phyloP scores from a whole-genome alignment of 2,113 vertebrate genomes.

The Bubalus kerabau region DNA sequence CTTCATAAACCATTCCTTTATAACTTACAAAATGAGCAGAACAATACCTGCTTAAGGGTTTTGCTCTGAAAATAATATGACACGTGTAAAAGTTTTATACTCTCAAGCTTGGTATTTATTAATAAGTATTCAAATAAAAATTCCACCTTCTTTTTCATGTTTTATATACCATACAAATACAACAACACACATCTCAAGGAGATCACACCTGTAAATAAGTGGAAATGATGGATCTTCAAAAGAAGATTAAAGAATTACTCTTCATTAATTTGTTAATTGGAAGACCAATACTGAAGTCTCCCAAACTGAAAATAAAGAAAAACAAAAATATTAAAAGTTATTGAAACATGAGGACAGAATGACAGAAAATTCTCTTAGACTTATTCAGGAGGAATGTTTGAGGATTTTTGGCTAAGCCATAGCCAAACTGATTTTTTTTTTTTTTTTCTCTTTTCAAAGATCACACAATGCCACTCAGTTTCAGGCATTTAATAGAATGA shows the following conservation, averaged over 20 bases:
- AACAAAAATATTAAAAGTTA: not conserved
- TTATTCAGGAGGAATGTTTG: slow-evolving; percentile 16
- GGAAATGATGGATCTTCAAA: not conserved
- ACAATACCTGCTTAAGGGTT: not conserved
- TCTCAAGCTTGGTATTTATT: not conserved
- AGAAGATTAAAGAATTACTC: not conserved
- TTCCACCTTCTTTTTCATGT: not conserved
- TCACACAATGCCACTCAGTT: slow-evolving; percentile 70
- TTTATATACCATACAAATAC: not conserved
- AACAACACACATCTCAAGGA: not conserved
- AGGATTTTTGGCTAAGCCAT: slow-evolving; percentile 36
- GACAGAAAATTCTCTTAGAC: slow-evolving; percentile 18
- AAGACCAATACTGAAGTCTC: not conserved
- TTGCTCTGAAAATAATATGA: not conserved
- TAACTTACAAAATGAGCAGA: not conserved
- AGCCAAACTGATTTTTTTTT: not conserved
- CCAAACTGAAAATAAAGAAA: not conserved
- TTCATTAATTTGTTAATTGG: not conserved
- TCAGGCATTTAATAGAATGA: slow-evolving; percentile 61
- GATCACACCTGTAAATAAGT: not conserved
- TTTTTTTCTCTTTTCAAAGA: not conserved
- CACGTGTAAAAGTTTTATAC: not conserved
- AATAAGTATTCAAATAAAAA: not conserved
- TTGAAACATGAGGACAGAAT: not conserved
- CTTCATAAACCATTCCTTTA: not conserved